These are phyloP conservation scores for Brachymystax lenok DNA, from an alignment of 2,797 vertebrate genomes.

Conservation along the genomic window DNA sequence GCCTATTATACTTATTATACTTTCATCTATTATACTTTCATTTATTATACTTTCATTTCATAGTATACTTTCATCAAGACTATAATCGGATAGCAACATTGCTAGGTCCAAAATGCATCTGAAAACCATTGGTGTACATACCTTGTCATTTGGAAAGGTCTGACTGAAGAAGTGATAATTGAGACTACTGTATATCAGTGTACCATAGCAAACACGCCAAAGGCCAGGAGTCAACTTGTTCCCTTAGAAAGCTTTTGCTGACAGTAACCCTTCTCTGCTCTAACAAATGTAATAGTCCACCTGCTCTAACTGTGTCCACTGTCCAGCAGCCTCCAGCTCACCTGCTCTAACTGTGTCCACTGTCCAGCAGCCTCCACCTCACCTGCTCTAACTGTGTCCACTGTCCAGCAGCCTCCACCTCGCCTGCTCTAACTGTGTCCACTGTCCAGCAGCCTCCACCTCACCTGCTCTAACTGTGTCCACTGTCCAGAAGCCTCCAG, in stretches of 20 bases:
- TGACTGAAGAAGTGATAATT: neutral
- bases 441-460: no score
- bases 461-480: slow-evolving; percentile 15
- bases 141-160: neutral
- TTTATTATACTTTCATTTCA: neutral
- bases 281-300: slow-evolving; percentile 16
- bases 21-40: no score
- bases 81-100: neutral
- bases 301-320: neutral
- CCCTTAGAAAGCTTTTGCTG: neutral
- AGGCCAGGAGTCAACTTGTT: no score
- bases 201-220: no score
- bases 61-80: neutral
- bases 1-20: neutral
- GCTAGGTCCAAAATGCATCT: neutral
- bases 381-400: no score
- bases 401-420: no score
- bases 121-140: neutral
- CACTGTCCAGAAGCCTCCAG: neutral
- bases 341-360: no score
- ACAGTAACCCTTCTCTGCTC: neutral
- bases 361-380: no score
- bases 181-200: no score
- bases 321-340: no score
- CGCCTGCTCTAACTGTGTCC: no score